These are phyloP conservation scores for Ellobium chinense DNA, from an alignment of 2,888 invertebrate genomes.

Conservation along the genomic window DNA sequence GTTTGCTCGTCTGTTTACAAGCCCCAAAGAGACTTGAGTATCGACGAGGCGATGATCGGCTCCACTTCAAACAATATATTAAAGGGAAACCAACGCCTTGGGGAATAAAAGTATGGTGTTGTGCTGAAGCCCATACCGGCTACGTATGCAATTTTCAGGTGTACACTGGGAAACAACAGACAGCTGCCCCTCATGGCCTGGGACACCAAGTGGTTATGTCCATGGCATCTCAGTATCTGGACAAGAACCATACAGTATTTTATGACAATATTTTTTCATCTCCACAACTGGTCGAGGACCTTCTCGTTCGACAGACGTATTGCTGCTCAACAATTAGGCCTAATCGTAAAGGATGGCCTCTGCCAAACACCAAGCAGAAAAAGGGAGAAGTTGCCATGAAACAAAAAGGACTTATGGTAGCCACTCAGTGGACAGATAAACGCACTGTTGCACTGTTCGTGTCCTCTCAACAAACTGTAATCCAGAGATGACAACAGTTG, in stretches of 20 bases:
- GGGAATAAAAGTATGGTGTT: slow-evolving; percentile 50
- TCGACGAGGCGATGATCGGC: no score
- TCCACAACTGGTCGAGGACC: slow-evolving; percentile 16
- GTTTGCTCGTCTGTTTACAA: no score
- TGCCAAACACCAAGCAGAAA: neutral
- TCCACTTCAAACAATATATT: no score
- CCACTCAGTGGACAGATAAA: slow-evolving; percentile 12
- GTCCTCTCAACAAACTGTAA: slow-evolving; percentile 36
- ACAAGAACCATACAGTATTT: slow-evolving; percentile 7
- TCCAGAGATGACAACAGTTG: neutral
- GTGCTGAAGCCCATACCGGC: slow-evolving; percentile 35
- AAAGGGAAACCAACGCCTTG: slow-evolving; percentile 49
- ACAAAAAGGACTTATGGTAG: slow-evolving; percentile 10
- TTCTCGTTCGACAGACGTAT: slow-evolving; percentile 5
- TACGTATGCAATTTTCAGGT: slow-evolving; percentile 26
- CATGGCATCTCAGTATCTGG: neutral
- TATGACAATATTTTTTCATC: slow-evolving; percentile 39
- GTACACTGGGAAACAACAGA: slow-evolving; percentile 11
- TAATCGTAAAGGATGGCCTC: slow-evolving; percentile 29
- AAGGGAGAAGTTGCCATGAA: neutral
- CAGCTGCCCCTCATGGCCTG: neutral
- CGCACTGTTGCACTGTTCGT: slow-evolving; percentile 21
- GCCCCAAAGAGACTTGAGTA: no score
- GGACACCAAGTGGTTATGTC: slow-evolving; percentile 27
- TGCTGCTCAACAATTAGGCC: slow-evolving; percentile 14